A percentile compares a stretch with the other conserved stretches of the same genome.
Conservation (phyloP, 1,140 invertebrate species). For the Zaprionus ghesquierei region DNA sequence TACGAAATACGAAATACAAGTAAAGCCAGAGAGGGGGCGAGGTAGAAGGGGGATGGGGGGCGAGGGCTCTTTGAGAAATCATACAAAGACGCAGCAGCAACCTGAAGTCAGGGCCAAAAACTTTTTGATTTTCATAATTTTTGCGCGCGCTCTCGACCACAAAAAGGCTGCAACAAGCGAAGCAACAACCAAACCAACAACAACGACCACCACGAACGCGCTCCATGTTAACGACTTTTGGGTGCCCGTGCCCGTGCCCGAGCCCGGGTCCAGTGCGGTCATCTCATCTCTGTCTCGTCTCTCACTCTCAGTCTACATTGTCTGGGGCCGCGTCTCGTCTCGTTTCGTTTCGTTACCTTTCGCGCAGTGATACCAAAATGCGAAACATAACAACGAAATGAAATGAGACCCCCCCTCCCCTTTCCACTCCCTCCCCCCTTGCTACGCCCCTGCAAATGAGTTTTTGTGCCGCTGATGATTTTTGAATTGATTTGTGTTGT, state of each 20-base stretch:
- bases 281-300: neutral
- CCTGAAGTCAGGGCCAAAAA: slow-evolving; percentile 52
- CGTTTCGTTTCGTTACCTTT: slow-evolving; percentile 76
- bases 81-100: slow-evolving; percentile 60
- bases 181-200: slow-evolving; percentile 31
- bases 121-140: slow-evolving; percentile 79
- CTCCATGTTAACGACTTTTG: slow-evolving; percentile 73
- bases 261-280: neutral
- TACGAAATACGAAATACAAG: slow-evolving; percentile 52
- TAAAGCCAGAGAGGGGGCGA: slow-evolving; percentile 31
- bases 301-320: slow-evolving; percentile 34
- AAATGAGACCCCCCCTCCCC: slow-evolving; percentile 57
- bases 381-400: slow-evolving; percentile 49
- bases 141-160: slow-evolving; percentile 67
- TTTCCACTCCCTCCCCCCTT: neutral
- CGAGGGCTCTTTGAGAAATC: slow-evolving; percentile 44
- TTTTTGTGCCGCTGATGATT: slow-evolving; percentile 72
- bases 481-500: slow-evolving; percentile 82
- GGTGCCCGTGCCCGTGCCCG: too few relatives aligned
- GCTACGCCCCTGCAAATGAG: slow-evolving; percentile 66
- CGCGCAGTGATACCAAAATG: slow-evolving; percentile 67
- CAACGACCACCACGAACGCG: slow-evolving; percentile 44
- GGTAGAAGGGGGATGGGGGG: neutral
- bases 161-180: slow-evolving; percentile 59
- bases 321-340: slow-evolving; percentile 20